Evolutionary conservation across 2,113 vertebrate species (phyloP).

Genomic region (Asarcornis scutulata): DNA sequence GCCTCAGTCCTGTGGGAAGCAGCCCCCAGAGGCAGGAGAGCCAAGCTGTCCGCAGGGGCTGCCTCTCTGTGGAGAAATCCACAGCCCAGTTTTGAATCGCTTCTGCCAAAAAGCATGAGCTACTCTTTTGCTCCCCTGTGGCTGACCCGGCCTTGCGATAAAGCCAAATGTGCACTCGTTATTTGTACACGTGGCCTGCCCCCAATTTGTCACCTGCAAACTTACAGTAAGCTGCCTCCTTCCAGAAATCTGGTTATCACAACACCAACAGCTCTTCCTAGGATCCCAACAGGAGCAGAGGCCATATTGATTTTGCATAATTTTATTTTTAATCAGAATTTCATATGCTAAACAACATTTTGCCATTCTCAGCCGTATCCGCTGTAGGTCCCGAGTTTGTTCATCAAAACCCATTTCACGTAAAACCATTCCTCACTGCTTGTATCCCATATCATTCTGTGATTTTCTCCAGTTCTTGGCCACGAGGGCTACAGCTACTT

Average conservation of each 20-base stretch:
- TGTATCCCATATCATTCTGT: not conserved
- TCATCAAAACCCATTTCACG: not conserved
- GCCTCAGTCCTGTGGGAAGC: not conserved
- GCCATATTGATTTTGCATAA: conserved; percentile 13
- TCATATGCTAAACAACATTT: not conserved
- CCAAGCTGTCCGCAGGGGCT: not conserved
- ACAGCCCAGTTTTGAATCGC: not conserved
- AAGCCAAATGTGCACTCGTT: not conserved
- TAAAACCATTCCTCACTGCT: not conserved
- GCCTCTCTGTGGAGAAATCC: not conserved
- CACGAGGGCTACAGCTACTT: not conserved
- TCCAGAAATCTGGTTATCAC: not conserved
- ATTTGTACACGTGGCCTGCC: not conserved
- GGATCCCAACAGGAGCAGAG: not conserved
- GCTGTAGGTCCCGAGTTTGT: not conserved
- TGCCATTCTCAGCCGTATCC: not conserved
- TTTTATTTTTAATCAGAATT: conserved; percentile 20
- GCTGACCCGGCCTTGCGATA: not conserved
- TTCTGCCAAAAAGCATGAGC: not conserved
- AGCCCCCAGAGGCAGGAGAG: not conserved
- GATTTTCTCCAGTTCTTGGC: not conserved
- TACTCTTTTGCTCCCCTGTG: not conserved
- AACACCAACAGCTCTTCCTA: not conserved
- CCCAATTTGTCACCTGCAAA: not conserved
- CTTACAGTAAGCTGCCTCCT: not conserved